Evolutionary conservation across 2,888 invertebrate genomes (phyloP), one percentile per base, ranked within the genome.

Genomic region (Synanthedon myopaeformis): DNA sequence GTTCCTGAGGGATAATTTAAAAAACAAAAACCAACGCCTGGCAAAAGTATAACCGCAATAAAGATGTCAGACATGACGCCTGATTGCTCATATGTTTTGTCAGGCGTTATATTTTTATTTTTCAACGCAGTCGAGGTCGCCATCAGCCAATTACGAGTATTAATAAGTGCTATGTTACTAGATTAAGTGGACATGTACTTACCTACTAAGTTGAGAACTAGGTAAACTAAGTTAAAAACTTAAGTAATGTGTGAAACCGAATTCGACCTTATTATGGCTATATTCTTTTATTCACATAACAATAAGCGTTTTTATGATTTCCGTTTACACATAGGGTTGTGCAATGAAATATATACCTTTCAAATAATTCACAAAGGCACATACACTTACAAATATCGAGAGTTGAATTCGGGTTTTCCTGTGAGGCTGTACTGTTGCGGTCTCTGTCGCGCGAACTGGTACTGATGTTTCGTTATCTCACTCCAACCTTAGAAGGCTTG

Each of bases 321-420:
- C 74, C 70, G 76, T 74, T 76, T 67, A 70, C 72, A 71, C 75
- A 74, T 71, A 79, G 72, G 71, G 74, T 81, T 82, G 76, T 79
- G 82, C 77, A 82, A 82, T 74, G 67, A 72, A 62, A 56, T 66
- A 69, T 69, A 77, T 79, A 79, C 81, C 79, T 79, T 79, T 76
- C 76, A 75, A 82, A 83, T 85, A 82, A 83, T 82, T 82, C 76
- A 82, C 81, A 77, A 80, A 81, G 76, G 79, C 81, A 76, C 82
- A 80, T 79, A 79, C 78, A 83, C 76, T 85, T 82, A 72, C 74
- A 82, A 86, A 82, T 85, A 85, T 83, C 78, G 81, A 83, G 84
- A 76, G 77, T 79, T 69, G 74, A 81, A 81, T 86, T 84, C 75
- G 84, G 84, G 82, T 85, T 85, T 82, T 82, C 79, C 82, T 79